Percentiles rank a stretch among this genome's conserved stretches.
phyloP scores from a whole-genome alignment of 35 echinoderm and acorn worm species.

The Diadema setosum region DNA sequence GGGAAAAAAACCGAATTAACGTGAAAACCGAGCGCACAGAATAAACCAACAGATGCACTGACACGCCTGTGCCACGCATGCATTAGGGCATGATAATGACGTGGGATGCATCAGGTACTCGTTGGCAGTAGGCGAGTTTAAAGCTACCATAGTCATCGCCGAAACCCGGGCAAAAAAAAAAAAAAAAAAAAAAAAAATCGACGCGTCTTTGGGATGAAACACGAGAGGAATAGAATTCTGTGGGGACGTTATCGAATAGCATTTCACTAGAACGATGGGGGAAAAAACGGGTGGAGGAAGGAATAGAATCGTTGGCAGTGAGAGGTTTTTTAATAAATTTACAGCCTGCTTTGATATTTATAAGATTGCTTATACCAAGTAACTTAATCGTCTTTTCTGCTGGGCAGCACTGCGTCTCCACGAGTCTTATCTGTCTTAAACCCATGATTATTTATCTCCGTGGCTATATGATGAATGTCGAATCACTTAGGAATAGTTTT shows the following conservation, averaged over 20 bases:
- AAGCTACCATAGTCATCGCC: not conserved
- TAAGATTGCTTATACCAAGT: too few relatives aligned
- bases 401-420: too few relatives aligned
- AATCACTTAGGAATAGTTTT: too few relatives aligned
- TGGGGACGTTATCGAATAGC: not conserved
- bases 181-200: too few relatives aligned
- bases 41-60: conserved; percentile 2
- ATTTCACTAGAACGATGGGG: too few relatives aligned
- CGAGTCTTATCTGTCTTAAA: too few relatives aligned
- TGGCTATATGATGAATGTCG: too few relatives aligned
- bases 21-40: not conserved
- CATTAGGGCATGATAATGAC: not conserved
- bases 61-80: not conserved
- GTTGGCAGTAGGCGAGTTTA: not conserved
- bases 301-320: not conserved
- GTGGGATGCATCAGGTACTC: not conserved
- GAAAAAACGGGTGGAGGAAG: not conserved
- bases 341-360: too few relatives aligned
- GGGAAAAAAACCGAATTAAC: not conserved
- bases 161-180: not conserved
- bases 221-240: not conserved
- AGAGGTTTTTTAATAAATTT: not conserved
- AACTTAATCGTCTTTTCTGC: too few relatives aligned
- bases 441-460: too few relatives aligned
- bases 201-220: not conserved